Evolutionary conservation across 2,113 vertebrate species (phyloP).

Genomic region (Cepphus grylle): DNA sequence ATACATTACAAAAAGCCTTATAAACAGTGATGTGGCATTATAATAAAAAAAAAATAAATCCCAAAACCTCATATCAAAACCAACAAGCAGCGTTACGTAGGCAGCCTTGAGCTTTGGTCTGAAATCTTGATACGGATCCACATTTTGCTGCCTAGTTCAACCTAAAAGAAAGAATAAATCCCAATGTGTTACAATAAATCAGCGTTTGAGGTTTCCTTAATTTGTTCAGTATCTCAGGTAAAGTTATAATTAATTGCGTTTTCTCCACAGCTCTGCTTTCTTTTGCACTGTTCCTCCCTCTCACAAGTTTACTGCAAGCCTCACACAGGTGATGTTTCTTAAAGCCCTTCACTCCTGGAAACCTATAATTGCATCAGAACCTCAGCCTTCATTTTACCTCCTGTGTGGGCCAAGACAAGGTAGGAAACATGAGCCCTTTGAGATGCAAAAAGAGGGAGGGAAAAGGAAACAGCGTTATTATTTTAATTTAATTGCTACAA

Average conservation of each 20-base stretch:
- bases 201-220: background rate
- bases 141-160: background rate
- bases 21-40: background rate
- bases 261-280: background rate
- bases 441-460: background rate
- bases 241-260: background rate
- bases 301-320: background rate
- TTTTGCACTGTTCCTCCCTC: background rate
- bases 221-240: background rate
- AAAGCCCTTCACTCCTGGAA: background rate
- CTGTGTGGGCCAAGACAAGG: background rate
- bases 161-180: background rate
- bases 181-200: background rate
- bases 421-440: background rate
- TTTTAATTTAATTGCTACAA: background rate
- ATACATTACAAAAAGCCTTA: background rate
- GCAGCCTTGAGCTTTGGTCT: background rate
- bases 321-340: background rate
- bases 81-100: background rate
- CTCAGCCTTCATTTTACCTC: background rate
- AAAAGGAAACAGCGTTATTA: background rate
- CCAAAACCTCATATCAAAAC: background rate
- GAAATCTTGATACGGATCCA: background rate
- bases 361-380: background rate
- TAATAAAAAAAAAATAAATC: background rate